Percentiles rank a stretch among this genome's conserved stretches.
Conservation (phyloP, 2,113 vertebrate species). For the Gopherus evgoodei region DNA sequence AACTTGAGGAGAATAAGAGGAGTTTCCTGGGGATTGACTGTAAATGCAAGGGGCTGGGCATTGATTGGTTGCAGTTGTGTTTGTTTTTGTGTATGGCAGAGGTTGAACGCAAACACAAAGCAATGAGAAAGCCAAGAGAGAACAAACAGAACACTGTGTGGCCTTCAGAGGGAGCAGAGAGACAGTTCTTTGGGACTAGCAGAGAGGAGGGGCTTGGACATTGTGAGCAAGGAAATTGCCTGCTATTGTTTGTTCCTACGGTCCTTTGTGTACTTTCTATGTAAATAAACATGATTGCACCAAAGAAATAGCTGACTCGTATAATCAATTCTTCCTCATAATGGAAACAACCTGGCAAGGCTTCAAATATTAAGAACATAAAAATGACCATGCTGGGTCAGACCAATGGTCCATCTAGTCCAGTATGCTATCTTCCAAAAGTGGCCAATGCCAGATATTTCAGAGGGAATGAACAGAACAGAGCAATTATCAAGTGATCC, state of each 20-base stretch:
- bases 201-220: neutral
- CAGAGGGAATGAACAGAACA: neutral
- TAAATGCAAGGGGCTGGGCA: neutral
- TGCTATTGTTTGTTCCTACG: too few species aligned
- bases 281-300: neutral
- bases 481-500: neutral
- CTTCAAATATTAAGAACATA: neutral
- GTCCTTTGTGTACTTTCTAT: neutral
- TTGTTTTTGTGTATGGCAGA: neutral
- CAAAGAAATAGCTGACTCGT: neutral
- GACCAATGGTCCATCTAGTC: neutral
- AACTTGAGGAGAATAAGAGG: neutral
- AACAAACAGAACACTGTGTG: neutral
- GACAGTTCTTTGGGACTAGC: neutral
- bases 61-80: neutral
- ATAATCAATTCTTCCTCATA: neutral
- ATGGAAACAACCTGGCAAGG: neutral
- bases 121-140: neutral
- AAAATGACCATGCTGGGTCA: neutral
- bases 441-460: neutral
- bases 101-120: neutral
- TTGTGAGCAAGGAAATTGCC: neutral
- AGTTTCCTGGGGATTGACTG: neutral
- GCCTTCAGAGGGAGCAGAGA: neutral
- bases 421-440: neutral